phyloP scores from a whole-genome alignment of 2,888 invertebrate genomes.

The Eulithis prunata region DNA sequence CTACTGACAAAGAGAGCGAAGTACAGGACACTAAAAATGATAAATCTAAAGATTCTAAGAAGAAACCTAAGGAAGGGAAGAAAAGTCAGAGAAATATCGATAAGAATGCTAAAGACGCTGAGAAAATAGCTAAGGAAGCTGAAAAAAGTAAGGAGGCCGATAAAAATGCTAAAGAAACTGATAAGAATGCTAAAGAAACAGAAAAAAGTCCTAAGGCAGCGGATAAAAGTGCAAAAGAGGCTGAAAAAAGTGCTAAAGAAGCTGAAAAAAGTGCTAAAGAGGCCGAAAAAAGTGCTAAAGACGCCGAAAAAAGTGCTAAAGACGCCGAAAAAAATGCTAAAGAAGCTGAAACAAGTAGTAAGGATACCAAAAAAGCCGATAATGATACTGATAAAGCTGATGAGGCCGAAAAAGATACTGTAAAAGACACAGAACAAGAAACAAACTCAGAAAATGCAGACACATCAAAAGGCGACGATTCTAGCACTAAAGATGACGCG shows the following conservation, averaged over 20 bases:
- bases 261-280: conserved; percentile 23
- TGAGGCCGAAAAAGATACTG: conserved; percentile 22
- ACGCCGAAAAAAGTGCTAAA: conserved; percentile 25
- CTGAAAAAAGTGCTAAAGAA: conserved; percentile 22
- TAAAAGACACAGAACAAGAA: conserved; percentile 13
- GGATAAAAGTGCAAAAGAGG: conserved; percentile 21
- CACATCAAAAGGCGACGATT: conserved; percentile 3
- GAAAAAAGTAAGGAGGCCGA: conserved; percentile 29
- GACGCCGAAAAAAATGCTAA: conserved; percentile 27
- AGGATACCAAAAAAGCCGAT: conserved; percentile 20
- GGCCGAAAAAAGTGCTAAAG: conserved; percentile 25
- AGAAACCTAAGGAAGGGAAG: conserved; percentile 30
- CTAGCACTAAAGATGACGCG: conserved; percentile 17
- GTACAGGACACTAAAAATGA: conserved; percentile 14
- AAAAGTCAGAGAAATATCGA: conserved; percentile 27
- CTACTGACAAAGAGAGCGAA: conserved; percentile 24
- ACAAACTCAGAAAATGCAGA: conserved; percentile 10
- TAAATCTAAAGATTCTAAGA: conserved; percentile 21
- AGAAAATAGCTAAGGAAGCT: conserved; percentile 19
- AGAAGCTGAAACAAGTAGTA: conserved; percentile 18
- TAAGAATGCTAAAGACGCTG: conserved; percentile 23
- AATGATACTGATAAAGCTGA: conserved; percentile 18
- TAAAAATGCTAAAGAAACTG: conserved; percentile 9
- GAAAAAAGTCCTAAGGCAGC: conserved; percentile 22
- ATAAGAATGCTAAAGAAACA: conserved; percentile 27